phyloP scores from a whole-genome alignment of 1,140 invertebrate species.

The Tetraneura akinire region DNA sequence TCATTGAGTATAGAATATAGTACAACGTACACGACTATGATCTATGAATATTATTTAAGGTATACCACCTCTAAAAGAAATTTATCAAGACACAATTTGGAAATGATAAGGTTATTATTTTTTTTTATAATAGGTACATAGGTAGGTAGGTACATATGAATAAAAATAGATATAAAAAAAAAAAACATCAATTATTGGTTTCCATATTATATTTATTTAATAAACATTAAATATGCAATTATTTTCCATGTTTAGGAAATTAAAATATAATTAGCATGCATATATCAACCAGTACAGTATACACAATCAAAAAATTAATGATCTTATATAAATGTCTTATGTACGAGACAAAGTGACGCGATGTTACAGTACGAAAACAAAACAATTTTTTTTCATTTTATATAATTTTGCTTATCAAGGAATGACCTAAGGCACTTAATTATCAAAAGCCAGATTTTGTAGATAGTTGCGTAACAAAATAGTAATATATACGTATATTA shows the following conservation, averaged over 20 bases:
- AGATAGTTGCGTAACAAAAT: slow-evolving; percentile 20
- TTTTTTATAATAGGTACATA: no score
- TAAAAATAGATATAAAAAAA: not conserved
- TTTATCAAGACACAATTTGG: no score
- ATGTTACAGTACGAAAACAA: slow-evolving; percentile 36
- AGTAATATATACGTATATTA: slow-evolving; percentile 1
- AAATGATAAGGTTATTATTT: no score
- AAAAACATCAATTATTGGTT: slow-evolving; percentile 7
- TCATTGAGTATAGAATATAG: no score
- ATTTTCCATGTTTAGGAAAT: slow-evolving; percentile 8
- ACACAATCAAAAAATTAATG: slow-evolving; percentile 35
- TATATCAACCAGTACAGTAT: slow-evolving; percentile 9
- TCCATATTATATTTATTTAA: slow-evolving; percentile 49
- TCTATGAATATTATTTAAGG: no score
- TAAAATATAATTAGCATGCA: slow-evolving; percentile 50
- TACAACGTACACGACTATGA: no score
- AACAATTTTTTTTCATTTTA: slow-evolving; percentile 28
- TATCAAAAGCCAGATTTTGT: slow-evolving; percentile 43
- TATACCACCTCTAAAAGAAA: no score
- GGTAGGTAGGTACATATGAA: no score
- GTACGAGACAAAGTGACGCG: slow-evolving; percentile 30
- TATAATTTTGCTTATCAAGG: slow-evolving; percentile 40
- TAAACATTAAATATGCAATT: slow-evolving; percentile 48
- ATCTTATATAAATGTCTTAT: not conserved
- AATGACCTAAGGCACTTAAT: slow-evolving; percentile 51